Base-by-base conservation (phyloP, 2,797 vertebrate species). In the Falco concolor region DNA sequence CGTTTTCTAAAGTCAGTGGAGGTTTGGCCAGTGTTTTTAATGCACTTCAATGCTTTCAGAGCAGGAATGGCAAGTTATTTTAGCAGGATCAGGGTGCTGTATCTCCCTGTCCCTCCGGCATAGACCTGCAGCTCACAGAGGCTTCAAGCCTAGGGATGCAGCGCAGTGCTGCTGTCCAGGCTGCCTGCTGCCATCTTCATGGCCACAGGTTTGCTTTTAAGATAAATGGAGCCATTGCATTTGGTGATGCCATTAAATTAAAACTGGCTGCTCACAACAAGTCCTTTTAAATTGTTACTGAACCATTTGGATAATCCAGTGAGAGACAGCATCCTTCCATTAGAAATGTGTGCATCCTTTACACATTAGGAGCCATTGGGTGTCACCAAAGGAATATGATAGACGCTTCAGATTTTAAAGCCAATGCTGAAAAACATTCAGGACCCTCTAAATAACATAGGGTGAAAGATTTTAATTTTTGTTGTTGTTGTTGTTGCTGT, bases 231-330 rank as follows among this genome's bases (percentile, higher is more conserved):
- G 13, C 24, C 5, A 1, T 32, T 59, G 12, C 47, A 8, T 57
- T 47, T 65, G 28, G 22, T 45, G n/a, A 23, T 74, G 61, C 27
- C 21, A 8, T 69, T 67, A 20, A 30, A 52, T 77, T 74, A 30
- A 83, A 88, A 78, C 25, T 59, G 47, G 6, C 27, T 19, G 1
- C 18, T 72, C 27, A 22, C 18, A 44, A 0, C 0, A 0, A 15
- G 9, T 89, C 30, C 47, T 90, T 52, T n/a, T 60, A 38, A 75
- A 7, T 40, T 42, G 8, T 68, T 70, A 8, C 47, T 47, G 74
- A 24, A 4, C 5, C 2, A 1, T 63, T 73, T 30, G 77, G 38
- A 24, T 68, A 38, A 50, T 44, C n/a, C 40, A 40, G 59, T 34
- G 50, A 52, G 85, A 40, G 69, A 24, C 54, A 84, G 57, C 52